Evolutionary conservation across 1,140 invertebrate genomes (phyloP), one percentile per base, ranked within the genome.

Genomic region (Drosophila ananassae): DNA sequence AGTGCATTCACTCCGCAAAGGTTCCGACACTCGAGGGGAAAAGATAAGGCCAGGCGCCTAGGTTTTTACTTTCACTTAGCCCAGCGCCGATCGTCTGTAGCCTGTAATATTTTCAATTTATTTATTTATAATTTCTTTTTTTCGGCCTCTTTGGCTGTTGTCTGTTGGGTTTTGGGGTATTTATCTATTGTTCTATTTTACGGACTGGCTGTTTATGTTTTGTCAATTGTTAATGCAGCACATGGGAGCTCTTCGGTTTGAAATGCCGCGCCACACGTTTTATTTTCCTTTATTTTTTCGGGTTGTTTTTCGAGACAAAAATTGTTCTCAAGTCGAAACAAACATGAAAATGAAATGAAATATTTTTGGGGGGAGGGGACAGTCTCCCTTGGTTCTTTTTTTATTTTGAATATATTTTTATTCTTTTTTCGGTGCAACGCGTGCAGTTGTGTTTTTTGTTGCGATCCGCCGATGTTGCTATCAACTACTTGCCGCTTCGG

Each of bases 401-500:
- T 41, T 46, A 39, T 30, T 10, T 39, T 48, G 32, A 9, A 37
- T 13, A 44, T 32, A 46, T 39, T 39, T 30, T 24, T 54, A 46
- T 63, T 74, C 60, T 69, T 55, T 68, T 51, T 56, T 57, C 59
- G 62, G 24, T 41, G 39, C 55, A 73, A 48, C 71, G 59, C 73
- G 73, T 66, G 55, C 34, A 44, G 48, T 56, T 52, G 32, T 44
- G 34, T 39, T 51, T 60, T 25, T 51, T 53, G 39, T 54, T 68
- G 52, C 52, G 60, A 34, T 53, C 37, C 37, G 56, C 64, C 60
- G 68, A 32, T 75, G 66, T 57, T 56, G 79, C 83, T 79, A 79
- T 60, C 79, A 83, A 78, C 83, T 89, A 85, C 83, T 85, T 81
- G 68, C 71, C 82, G 83, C 83, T 83, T 89, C 75, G 75, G 52